Evolutionary conservation across 2,888 invertebrate species (phyloP), one percentile per base, ranked within the genome.

Genomic region (Branchinecta sandiegonensis): DNA sequence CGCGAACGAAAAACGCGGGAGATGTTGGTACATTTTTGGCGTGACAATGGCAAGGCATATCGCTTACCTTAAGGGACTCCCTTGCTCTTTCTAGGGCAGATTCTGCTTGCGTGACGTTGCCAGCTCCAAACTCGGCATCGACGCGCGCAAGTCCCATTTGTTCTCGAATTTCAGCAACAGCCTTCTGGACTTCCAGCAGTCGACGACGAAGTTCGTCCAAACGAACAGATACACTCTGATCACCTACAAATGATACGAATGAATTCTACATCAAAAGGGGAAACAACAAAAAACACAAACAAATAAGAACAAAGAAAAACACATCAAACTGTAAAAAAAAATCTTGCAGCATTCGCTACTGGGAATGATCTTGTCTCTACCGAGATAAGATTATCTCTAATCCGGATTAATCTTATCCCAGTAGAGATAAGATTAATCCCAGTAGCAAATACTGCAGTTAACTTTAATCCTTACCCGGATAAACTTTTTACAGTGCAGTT

Each of bases 21-120:
- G 12, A 13, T 13, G 13, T 46, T 13, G 13, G 14, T 47, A 65
- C 9, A 17, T 65, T 23, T 17, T 65, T 14, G 12, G 9, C 17
- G 10, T 14, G n/a, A 8, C 37, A 37, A 47, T n/a, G 48, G 48
- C 9, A n/a, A 8, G 47, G 14, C 11, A 23, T 9, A 9, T 8
- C n/a, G 6, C 13, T 69, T 65, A 73, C 71, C 69, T 72, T 83
- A 48, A 88, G 79, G 74, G 86, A 84, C 70, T 84, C 84, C 72
- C 84, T 83, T 0, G 86, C 85, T 10, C 84, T 81, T 71, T 84
- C 82, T 13, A 87, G 82, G 2, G 83, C 82, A 67, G 84, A 82
- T 72, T 86, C 85, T 0, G 86, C 83, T 67, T 82, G 81, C 6
- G 84, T 83, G 0, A 87, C 83, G 74, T 87, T 86, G 17, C 80